Conservation (phyloP, 2,797 vertebrate genomes). For the Aplochiton taeniatus region DNA sequence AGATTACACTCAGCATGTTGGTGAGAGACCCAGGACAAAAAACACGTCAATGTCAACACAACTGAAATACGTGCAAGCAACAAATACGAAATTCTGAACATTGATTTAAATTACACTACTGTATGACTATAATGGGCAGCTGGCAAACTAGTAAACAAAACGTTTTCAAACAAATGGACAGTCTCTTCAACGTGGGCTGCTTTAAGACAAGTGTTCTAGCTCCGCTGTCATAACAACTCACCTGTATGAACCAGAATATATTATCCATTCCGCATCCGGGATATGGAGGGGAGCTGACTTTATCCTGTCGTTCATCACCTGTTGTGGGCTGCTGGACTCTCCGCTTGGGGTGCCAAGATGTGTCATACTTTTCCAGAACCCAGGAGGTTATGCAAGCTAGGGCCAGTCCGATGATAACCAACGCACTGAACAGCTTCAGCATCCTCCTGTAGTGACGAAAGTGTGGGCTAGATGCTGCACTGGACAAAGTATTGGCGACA, state of each 20-base stretch:
- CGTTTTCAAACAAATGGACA: neutral
- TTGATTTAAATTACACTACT: too few relatives aligned
- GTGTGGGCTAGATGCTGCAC: neutral
- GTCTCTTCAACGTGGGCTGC: too few relatives aligned
- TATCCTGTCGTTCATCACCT: conserved; percentile 33
- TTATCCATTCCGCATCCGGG: conserved; percentile 74
- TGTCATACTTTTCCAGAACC: conserved; percentile 80
- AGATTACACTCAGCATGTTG: too few relatives aligned
- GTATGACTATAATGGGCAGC: neutral
- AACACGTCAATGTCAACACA: too few relatives aligned
- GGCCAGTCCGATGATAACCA: conserved; percentile 75
- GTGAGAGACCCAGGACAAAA: too few relatives aligned
- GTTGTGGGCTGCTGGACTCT: conserved; percentile 53
- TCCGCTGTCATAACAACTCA: conserved; percentile 51
- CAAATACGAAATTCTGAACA: too few relatives aligned
- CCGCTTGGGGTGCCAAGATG: conserved; percentile 73
- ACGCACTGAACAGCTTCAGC: conserved; percentile 74
- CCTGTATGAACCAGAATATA: conserved; percentile 94
- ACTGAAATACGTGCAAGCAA: too few relatives aligned
- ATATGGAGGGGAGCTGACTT: conserved; percentile 61
- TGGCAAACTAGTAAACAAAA: neutral
- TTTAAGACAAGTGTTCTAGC: neutral
- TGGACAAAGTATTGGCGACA: neutral
- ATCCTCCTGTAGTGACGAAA: conserved; percentile 72
- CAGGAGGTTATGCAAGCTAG: conserved; percentile 78